phyloP scores from a whole-genome alignment of 1,140 invertebrate genomes.

The Procambarus clarkii region DNA sequence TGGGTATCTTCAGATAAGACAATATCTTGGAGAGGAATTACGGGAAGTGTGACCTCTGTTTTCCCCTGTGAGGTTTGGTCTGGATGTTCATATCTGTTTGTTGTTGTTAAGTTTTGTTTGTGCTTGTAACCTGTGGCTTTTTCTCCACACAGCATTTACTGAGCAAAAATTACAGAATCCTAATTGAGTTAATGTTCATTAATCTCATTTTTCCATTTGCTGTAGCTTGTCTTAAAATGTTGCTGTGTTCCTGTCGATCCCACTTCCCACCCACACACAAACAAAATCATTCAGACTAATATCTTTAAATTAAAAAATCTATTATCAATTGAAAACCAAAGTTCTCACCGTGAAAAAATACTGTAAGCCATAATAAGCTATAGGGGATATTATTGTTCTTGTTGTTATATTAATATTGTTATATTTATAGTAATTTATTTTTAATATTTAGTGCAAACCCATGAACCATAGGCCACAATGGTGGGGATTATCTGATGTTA shows the following conservation, averaged over 20 bases:
- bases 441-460: not conserved
- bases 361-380: not conserved
- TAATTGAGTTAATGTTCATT: not conserved
- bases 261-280: no score
- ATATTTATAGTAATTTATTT: constrained; percentile 5
- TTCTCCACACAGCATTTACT: not conserved
- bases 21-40: not conserved
- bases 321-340: not conserved
- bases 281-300: no score
- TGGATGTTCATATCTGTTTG: not conserved
- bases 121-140: not conserved
- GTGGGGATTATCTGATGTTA: not conserved
- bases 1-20: not conserved
- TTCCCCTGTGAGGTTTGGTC: not conserved
- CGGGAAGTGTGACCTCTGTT: not conserved
- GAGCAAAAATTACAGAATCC: not conserved
- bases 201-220: no score
- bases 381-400: not conserved
- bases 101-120: not conserved
- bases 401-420: not conserved
- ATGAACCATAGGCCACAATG: not conserved
- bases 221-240: not conserved
- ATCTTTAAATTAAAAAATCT: not conserved
- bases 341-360: not conserved
- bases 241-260: not conserved